Conservation (phyloP, 2,888 invertebrate species). For the Sceliomorpha sp. region DNA sequence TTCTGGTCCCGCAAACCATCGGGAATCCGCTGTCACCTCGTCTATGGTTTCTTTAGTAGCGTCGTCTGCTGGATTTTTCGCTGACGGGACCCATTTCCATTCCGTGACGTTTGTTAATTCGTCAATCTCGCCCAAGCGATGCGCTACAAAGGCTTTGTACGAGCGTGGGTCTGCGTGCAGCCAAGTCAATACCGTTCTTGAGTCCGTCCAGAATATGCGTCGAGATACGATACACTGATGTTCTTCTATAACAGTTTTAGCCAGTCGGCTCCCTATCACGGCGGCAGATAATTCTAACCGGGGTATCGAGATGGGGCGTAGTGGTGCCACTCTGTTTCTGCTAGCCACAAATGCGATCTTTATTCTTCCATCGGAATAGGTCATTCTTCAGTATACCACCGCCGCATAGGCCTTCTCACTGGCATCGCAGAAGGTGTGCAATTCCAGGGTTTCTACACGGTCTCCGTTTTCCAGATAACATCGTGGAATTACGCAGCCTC, state of each 20-base stretch:
- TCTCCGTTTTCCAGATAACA: neutral
- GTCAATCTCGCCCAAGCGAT: constrained; percentile 58
- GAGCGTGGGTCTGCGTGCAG: constrained; percentile 36
- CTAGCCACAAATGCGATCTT: constrained; percentile 7
- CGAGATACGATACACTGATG: neutral
- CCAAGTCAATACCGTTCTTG: constrained; percentile 44
- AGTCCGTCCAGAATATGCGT: constrained; percentile 24
- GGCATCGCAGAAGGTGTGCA: constrained; percentile 13
- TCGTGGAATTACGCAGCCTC: neutral
- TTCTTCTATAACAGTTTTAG: constrained; percentile 10
- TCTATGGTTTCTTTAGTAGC: no score
- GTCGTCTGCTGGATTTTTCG: constrained; percentile 55
- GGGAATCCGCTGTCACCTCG: no score
- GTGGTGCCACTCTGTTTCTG: constrained; percentile 14
- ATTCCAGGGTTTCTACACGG: neutral
- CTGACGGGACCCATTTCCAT: constrained; percentile 54
- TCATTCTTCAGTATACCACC: constrained; percentile 1
- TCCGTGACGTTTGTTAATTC: constrained; percentile 37
- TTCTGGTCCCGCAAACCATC: no score
- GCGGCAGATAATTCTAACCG: constrained; percentile 20
- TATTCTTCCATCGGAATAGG: neutral
- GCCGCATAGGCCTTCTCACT: constrained; percentile 9
- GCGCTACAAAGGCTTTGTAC: constrained; percentile 49
- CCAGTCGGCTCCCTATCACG: constrained; percentile 6
- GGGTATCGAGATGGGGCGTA: constrained; percentile 21